phyloP scores from a whole-genome alignment of 2,797 vertebrate species.

The Malurus splendens region DNA sequence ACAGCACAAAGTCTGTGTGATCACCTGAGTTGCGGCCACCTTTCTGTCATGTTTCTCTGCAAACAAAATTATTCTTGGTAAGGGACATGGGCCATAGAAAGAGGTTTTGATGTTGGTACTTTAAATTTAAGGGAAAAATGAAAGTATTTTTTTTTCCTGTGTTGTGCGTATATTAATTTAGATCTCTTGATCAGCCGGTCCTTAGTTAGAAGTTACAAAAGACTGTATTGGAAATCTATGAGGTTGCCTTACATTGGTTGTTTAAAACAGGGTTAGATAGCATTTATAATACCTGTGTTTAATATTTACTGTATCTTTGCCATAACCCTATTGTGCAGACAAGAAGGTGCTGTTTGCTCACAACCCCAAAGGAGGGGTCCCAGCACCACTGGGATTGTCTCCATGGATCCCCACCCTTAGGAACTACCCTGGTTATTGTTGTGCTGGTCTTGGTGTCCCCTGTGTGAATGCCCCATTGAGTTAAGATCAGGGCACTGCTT shows the following conservation, averaged over 20 bases:
- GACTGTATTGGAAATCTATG: neutral
- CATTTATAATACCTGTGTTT: neutral
- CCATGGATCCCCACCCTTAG: neutral
- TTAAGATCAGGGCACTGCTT: neutral
- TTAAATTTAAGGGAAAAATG: neutral
- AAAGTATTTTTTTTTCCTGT: neutral
- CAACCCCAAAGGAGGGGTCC: neutral
- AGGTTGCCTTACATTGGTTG: neutral
- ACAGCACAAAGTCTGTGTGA: neutral
- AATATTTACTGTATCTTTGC: neutral
- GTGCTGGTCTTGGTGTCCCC: neutral
- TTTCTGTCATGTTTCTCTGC: neutral
- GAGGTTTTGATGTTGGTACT: neutral
- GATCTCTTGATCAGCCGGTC: neutral
- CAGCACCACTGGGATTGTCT: rapidly evolving
- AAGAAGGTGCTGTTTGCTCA: neutral
- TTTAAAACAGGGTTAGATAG: neutral
- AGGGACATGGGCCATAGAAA: neutral
- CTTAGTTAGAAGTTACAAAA: neutral
- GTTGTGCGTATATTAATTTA: neutral
- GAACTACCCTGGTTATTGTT: neutral
- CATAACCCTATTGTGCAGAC: neutral
- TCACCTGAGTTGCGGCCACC: neutral
- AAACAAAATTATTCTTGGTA: neutral
- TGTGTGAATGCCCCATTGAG: neutral